phyloP scores from a whole-genome alignment of 2,113 vertebrate genomes.

The Paraplagusia blochii region DNA sequence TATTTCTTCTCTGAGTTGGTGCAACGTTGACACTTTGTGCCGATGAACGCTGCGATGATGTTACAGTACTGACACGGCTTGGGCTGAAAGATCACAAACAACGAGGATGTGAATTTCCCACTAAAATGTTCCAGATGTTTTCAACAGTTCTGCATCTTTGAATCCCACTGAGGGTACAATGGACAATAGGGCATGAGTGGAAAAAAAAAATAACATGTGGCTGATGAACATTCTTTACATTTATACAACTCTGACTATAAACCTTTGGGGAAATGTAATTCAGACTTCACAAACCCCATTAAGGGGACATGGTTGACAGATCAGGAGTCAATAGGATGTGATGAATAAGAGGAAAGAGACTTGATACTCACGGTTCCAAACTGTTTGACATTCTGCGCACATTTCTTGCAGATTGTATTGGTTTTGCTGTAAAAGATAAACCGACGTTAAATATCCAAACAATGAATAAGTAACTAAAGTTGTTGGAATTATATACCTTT shows the following conservation, averaged over 20 bases:
- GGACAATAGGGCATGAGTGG: too few relatives aligned
- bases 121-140: not conserved
- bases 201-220: too few relatives aligned
- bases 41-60: constrained; percentile 98
- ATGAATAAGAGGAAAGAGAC: not conserved
- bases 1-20: constrained; percentile 99
- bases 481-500: constrained; percentile 78
- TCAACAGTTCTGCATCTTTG: too few relatives aligned
- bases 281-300: too few relatives aligned
- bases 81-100: constrained; percentile 74
- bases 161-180: too few relatives aligned
- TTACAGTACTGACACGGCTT: constrained; percentile 99
- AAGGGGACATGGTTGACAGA: not conserved
- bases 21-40: constrained; percentile 96
- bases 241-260: too few relatives aligned
- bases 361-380: constrained; percentile 90
- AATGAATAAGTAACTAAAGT: not conserved
- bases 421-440: constrained; percentile 85
- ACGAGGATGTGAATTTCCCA: not conserved
- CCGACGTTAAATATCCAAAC: not conserved
- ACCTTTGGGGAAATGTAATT: too few relatives aligned
- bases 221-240: too few relatives aligned
- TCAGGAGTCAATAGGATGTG: not conserved
- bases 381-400: constrained; percentile 97
- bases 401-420: constrained; percentile 99